These are phyloP conservation scores for Stichodactyla mertensii DNA, from an alignment of 64 coral and sea anemone species.

Conservation along the genomic window DNA sequence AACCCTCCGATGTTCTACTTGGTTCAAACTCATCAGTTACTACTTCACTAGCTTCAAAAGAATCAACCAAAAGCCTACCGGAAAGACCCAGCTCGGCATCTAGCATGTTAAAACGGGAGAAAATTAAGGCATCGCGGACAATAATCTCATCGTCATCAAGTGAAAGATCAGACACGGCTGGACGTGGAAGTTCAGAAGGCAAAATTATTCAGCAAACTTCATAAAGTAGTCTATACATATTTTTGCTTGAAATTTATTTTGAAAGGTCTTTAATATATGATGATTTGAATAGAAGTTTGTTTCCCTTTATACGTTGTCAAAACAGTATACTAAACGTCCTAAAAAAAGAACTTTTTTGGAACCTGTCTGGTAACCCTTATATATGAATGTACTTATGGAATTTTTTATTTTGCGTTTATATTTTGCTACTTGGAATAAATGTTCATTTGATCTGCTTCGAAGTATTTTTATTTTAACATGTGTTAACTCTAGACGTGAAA, in stretches of 20 bases:
- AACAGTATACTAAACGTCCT: no score
- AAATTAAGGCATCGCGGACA: not conserved
- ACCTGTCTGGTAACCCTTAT: no score
- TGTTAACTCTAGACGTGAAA: no score
- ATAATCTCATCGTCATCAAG: not conserved
- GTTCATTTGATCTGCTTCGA: no score
- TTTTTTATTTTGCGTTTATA: no score
- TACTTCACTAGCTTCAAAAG: not conserved
- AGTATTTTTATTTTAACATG: no score
- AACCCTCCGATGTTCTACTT: not conserved
- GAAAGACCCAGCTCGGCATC: conserved; percentile 10
- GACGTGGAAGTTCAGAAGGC: not conserved
- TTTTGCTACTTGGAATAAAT: no score
- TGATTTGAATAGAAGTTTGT: not conserved
- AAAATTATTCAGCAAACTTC: not conserved
- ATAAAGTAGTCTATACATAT: not conserved
- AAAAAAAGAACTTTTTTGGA: no score
- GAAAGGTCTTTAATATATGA: not conserved
- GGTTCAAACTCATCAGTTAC: not conserved
- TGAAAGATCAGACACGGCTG: not conserved
- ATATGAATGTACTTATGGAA: no score
- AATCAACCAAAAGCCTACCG: not conserved
- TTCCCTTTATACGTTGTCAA: not conserved
- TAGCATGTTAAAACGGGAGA: not conserved
- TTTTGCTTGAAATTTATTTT: not conserved